Base-by-base conservation (phyloP, 2,888 invertebrate genomes). In the Ormyrus pomaceus region DNA sequence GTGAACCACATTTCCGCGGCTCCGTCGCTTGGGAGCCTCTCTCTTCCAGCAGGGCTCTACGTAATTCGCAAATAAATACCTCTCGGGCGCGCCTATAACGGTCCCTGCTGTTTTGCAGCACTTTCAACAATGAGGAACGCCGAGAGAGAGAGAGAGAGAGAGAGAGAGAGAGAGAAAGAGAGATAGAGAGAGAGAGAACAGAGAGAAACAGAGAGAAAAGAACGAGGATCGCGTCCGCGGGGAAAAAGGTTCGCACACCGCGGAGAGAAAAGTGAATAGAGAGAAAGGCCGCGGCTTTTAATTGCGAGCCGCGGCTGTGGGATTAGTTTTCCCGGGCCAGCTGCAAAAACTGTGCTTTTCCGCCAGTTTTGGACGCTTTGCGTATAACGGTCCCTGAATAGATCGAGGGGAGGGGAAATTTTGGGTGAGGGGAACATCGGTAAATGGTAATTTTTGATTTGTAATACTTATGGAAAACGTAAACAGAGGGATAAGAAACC, bases 11-110 rank as follows among this genome's bases (percentile, higher is more conserved):
- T 68, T 51, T 58, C 55, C 34, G 65, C n/a, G 76, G 68, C 11
- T 66, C 59, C 13, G 34, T 59, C 19, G 34, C 34, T 34, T 46
- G 13, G 10, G 53, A 45, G 64, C 68, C 45, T 34, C 34, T 46
- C 58, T 73, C 53, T 46, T n/a, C 56, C 56, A 19, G 53, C 56
- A 75, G 19, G 8, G 19, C 48, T 61, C 9, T 56, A 34, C 48
- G 64, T 56, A 80, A 77, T 80, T 70, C 55, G 53, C 77, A 77
- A 34, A 77, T 77, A 81, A 81, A 81, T 81, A 81, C 74, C 65
- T 77, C 61, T 5, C 34, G 34, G 59, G 73, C 70, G 58, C 65
- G 59, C 74, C 69, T 64, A 74, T 59, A 77, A 70, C 69, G 65
- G 77, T 81, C 69, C 48, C 58, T 13, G 65, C 46, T 34, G 19